Base-by-base conservation (phyloP, 1,140 invertebrate genomes). In the Reticulitermes speratus region DNA sequence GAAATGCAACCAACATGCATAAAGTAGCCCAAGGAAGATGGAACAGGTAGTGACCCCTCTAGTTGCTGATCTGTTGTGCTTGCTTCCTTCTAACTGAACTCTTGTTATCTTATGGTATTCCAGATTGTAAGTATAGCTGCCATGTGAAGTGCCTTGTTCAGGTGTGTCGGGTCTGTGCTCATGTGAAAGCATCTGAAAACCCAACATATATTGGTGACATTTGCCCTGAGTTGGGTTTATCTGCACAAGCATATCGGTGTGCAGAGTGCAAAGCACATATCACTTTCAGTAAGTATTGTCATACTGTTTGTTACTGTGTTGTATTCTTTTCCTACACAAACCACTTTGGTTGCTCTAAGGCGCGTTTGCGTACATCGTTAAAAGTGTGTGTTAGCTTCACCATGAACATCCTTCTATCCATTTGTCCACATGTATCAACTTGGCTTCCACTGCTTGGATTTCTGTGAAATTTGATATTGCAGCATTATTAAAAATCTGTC, bases 161-260 rank as follows among this genome's bases (percentile, higher is more conserved):
- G 45, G 93, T 97, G 48, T 92, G 93, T 85, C 92, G 97, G 88
- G 92, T 96, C 7, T 97, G 97, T 89, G 95, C 95, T 19, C 95
- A 96, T 90, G 93, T 97, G 2, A 91, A 94, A 84, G 95, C 95
- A 86, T 95, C 94, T 16, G 96, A 97, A 90, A 94, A 94, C 65
- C 94, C 95, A 3, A 91, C 93, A 85, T 96, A 96, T 89, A 95
- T 96, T 82, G 93, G 93, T 88, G 94, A 94, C 83, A 97, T 97
- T 89, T 97, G 96, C 89, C 96, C 97, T 0, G 96, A 97, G 91
- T 93, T 93, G 87, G 96, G 96, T 9, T 90, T 98, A 59, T 94
- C 95, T 0, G 91, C 92, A 6, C 96, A 97, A 90, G 92, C 93
- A 84, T 97, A 97, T 89, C 93, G 94, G 88, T 98, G 97, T 90